Percentiles rank a stretch among this genome's conserved stretches.
These are phyloP conservation scores for Apotomis capreana DNA, from an alignment of 2,888 invertebrate species.

Conservation along the genomic window DNA sequence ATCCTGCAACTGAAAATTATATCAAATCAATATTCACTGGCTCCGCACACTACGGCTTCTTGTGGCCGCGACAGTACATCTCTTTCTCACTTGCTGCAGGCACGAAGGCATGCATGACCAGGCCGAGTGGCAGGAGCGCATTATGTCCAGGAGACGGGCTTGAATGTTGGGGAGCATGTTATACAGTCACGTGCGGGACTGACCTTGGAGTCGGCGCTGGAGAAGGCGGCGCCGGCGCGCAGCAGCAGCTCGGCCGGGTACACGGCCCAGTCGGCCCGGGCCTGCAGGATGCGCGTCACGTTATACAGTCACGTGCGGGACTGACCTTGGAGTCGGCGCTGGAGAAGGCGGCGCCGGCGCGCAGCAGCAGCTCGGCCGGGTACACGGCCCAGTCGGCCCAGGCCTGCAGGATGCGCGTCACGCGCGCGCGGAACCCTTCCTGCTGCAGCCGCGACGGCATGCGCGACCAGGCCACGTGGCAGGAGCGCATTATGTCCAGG, in stretches of 20 bases:
- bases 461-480: too few relatives aligned
- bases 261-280: slow-evolving; percentile 99
- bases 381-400: slow-evolving; percentile 99
- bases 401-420: too few relatives aligned
- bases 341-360: slow-evolving; percentile 88
- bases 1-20: neutral
- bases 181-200: too few relatives aligned
- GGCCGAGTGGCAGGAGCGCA: slow-evolving; percentile 86
- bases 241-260: slow-evolving; percentile 96
- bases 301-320: too few relatives aligned
- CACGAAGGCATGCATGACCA: slow-evolving; percentile 88
- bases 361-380: slow-evolving; percentile 94
- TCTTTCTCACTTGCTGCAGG: slow-evolving; percentile 89
- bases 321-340: too few relatives aligned
- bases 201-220: slow-evolving; percentile 84
- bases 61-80: too few relatives aligned
- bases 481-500: too few relatives aligned
- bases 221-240: slow-evolving; percentile 93
- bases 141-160: slow-evolving; percentile 82
- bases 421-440: too few relatives aligned
- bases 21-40: neutral
- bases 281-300: slow-evolving; percentile 94
- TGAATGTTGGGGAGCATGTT: slow-evolving; percentile 92
- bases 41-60: too few relatives aligned
- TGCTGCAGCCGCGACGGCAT: too few relatives aligned